These are phyloP conservation scores for Cyanistes caeruleus DNA, from an alignment of 2,113 vertebrate species.

Conservation along the genomic window DNA sequence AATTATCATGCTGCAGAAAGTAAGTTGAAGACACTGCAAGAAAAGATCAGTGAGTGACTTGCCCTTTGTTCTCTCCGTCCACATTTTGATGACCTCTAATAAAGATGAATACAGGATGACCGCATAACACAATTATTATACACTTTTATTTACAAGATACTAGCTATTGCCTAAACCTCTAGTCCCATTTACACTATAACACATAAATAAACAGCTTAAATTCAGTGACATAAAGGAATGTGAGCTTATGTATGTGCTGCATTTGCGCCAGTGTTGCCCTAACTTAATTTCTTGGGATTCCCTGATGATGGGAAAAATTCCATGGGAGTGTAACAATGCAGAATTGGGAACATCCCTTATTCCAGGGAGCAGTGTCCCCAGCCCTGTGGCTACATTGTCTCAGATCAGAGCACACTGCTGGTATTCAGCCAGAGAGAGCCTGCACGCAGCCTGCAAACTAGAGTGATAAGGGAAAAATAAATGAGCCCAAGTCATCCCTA, in stretches of 20 bases:
- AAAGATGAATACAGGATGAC: not conserved
- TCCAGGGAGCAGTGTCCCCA: not conserved
- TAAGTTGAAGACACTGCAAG: not conserved
- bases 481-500: not conserved
- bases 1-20: not conserved
- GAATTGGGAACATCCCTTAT: not conserved
- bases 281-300: not conserved
- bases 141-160: not conserved
- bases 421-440: not conserved
- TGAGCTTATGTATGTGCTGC: not conserved
- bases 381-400: not conserved
- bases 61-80: not conserved
- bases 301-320: not conserved
- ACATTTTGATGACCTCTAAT: not conserved
- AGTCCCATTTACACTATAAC: not conserved
- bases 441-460: not conserved
- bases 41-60: not conserved
- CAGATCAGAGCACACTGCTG: not conserved
- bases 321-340: rapidly evolving
- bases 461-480: not conserved
- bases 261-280: not conserved
- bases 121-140: rapidly evolving
- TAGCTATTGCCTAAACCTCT: not conserved
- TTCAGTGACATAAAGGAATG: not conserved
- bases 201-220: not conserved